Evolutionary conservation across 2,113 vertebrate genomes (phyloP).

Genomic region (Pluvianellus socialis): DNA sequence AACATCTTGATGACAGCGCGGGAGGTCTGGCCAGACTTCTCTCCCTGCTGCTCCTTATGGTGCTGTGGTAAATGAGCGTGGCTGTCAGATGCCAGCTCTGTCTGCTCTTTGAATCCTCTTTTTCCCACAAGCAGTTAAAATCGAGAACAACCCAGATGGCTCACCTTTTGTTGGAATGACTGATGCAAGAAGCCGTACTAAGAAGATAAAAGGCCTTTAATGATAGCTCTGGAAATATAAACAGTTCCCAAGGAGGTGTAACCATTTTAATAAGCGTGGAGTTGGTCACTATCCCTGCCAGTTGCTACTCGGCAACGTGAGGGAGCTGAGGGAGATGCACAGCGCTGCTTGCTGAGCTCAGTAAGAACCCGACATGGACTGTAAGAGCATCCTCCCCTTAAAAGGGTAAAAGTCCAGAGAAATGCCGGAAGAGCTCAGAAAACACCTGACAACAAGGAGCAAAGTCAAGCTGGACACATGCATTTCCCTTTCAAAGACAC

Average conservation of each 20-base stretch:
- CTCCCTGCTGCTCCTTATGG: neutral
- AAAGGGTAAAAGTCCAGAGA: neutral
- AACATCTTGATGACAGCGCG: neutral
- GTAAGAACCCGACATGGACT: neutral
- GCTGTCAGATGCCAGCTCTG: neutral
- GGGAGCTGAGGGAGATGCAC: neutral
- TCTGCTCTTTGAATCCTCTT: neutral
- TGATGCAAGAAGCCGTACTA: neutral
- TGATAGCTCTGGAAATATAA: neutral
- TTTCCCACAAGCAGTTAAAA: neutral
- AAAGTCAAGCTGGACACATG: neutral
- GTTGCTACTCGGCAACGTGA: fast-evolving
- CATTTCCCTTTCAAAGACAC: neutral
- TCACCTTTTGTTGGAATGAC: neutral
- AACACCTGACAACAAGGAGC: neutral
- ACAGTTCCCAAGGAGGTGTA: neutral
- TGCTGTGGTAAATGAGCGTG: neutral
- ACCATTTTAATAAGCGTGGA: neutral
- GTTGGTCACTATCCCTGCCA: neutral
- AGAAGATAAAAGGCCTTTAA: neutral
- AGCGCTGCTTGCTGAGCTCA: neutral
- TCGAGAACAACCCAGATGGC: neutral
- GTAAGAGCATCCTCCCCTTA: neutral
- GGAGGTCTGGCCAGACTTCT: neutral
- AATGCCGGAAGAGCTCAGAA: neutral